Evolutionary conservation across 2,888 invertebrate genomes (phyloP).

Genomic region (Spialia ferax): DNA sequence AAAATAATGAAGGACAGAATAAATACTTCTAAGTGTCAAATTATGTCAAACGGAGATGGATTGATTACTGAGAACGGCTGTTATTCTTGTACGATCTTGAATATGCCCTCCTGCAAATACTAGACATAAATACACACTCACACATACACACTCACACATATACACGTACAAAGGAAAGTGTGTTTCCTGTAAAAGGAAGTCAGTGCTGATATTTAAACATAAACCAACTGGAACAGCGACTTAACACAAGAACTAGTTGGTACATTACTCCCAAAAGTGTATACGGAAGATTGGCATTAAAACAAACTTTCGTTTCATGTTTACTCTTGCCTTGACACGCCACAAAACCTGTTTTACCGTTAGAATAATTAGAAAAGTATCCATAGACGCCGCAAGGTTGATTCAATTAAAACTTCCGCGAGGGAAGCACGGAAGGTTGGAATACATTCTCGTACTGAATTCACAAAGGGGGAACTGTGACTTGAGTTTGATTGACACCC

Average conservation of each 20-base stretch:
- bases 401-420: constrained; percentile 70
- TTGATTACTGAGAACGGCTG: no score
- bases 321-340: not conserved
- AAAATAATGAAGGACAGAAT: no score
- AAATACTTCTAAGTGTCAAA: no score
- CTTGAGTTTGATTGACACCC: constrained; percentile 24
- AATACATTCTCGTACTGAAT: constrained; percentile 7
- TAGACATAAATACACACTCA: no score
- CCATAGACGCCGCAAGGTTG: constrained; percentile 53
- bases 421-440: not conserved
- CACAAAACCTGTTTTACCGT: constrained; percentile 33
- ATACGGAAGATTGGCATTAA: not conserved
- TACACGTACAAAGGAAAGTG: no score
- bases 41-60: no score
- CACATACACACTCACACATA: no score
- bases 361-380: constrained; percentile 66
- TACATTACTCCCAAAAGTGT: not conserved
- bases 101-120: no score
- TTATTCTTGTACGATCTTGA: no score
- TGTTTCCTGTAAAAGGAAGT: no score
- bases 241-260: not conserved
- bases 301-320: not conserved
- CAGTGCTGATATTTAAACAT: not conserved
- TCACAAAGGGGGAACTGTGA: constrained; percentile 20
- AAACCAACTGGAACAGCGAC: not conserved